phyloP scores from a whole-genome alignment of 2,113 vertebrate species.

The Pungitius pungitius region DNA sequence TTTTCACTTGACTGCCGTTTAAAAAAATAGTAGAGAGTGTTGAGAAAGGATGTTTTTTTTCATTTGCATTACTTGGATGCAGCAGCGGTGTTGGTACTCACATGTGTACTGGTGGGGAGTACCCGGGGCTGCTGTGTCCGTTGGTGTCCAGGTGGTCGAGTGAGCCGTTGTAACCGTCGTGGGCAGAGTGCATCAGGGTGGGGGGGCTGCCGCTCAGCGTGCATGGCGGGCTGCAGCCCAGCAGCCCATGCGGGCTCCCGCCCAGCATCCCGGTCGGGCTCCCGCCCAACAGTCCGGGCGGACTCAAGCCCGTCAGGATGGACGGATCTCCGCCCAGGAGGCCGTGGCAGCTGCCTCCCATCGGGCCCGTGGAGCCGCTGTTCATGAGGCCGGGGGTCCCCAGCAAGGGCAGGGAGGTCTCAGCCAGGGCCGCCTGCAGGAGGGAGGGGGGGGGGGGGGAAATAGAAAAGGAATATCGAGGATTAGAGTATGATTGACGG shows the following conservation, averaged over 20 bases:
- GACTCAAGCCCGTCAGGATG: constrained; percentile 90
- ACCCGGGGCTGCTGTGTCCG: constrained; percentile 94
- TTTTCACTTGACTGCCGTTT: background rate
- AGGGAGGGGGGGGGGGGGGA: background rate
- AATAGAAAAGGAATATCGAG: background rate
- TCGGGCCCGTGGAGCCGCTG: constrained; percentile 88
- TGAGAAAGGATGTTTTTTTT: too few relatives aligned
- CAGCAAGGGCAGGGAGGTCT: constrained; percentile 97
- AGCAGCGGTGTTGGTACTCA: constrained; percentile 86
- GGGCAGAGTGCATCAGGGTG: constrained; percentile 89
- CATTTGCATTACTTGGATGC: too few relatives aligned
- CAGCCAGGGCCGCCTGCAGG: constrained; percentile 92
- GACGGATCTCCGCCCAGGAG: constrained; percentile 93
- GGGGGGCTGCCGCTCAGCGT: constrained; percentile 91
- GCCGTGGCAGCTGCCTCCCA: constrained; percentile 91
- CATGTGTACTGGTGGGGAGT: constrained; percentile 96
- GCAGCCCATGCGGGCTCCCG: constrained; percentile 88
- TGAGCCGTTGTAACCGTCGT: constrained; percentile 95
- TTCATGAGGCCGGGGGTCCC: constrained; percentile 94
- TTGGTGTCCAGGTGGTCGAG: constrained; percentile 98
- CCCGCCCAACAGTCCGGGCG: constrained; percentile 87
- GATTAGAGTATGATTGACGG: background rate
- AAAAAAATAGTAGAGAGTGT: too few relatives aligned
- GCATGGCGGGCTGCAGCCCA: constrained; percentile 91
- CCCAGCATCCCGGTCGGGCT: constrained; percentile 89